Evolutionary conservation across 2,888 invertebrate species (phyloP), one percentile per base, ranked within the genome.

Genomic region (Apotomis capreana): DNA sequence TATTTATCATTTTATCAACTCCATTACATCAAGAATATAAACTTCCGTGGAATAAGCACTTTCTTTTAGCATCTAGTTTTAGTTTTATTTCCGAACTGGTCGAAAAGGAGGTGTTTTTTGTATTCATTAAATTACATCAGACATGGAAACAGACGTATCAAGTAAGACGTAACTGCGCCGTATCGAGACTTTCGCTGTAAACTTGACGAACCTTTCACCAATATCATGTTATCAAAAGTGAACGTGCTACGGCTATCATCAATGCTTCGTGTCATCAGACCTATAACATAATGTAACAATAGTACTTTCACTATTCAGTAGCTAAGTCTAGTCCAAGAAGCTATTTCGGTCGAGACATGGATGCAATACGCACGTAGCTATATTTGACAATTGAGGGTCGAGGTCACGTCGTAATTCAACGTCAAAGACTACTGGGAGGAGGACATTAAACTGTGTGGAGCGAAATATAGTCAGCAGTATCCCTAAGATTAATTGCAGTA

Each of bases 151-250:
- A 72, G 36, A 46, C 10, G 62, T 26, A 58, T 68, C 55, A 71
- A 57, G 64, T 44, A 59, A 54, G 51, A 68, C 46, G 57, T 63
- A 54, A 68, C 46, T 58, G 54, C 36, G 49, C 15, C 58, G 54
- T 67, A 64, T 51, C 13, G 15, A 57, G 76, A 80, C 83, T 82
- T 84, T 83, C 82, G 79, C 81, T 84, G 78, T 79, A 77, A 74
- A 77, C 80, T 73, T 72, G 75, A 75, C 77, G 70, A 79, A 83
- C 86, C 90, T 90, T 89, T 90, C 89, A 89, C 89, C 81, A 77
- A 83, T 84, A 78, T 76, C 73, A 77, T 75, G 75, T 80, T 76
- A 74, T 75, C 73, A 86, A 83, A 87, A 86, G 83, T 83, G 86
- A 89, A 85, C 78, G 84, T 74, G 65, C 65, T 74, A 61, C 60